Evolutionary conservation across 2,888 invertebrate species (phyloP), one percentile per base, ranked within the genome.

Genomic region (Phengaris alcon): DNA sequence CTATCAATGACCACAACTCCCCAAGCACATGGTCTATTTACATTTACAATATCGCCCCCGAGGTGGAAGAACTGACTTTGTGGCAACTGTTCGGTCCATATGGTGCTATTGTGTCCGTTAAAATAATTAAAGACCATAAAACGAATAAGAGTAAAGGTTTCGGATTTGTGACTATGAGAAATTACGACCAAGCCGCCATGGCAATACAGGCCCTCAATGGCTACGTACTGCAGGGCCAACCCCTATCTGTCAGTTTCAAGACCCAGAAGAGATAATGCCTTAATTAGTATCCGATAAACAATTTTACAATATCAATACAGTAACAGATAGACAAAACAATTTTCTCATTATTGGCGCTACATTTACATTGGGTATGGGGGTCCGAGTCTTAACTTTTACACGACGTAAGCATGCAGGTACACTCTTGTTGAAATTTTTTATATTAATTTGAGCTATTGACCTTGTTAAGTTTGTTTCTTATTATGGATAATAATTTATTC

Each of bases 401-500:
- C 86, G 85, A 83, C 84, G 81, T 85, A 84, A 84, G 76, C 78
- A 78, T 88, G 87, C 88, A 88, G 89, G 87, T 86, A 85, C 85
- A 90, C 88, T 89, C 86, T 91, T 91, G 91, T 92, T 92, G 83
- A 90, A 91, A 90, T 89, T 90, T 72, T 90, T 91, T 92, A 87
- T 90, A 91, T 93, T 93, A 89, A 88, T 92, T 93, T 93, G 92
- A 92, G 92, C 93, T 93, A 90, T 92, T 89, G 84, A 90, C 90
- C 92, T 93, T 93, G 93, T 93, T 93, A 93, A 93, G 93, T 93
- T 93, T 93, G 93, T 92, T 93, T 88, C 86, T 87, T 88, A 87
- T 88, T 93, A 90, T 89, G 91, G 90, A 91, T 93, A 93, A 93
- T 93, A 91, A 93, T 93, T 93, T 93, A 93, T 93, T 93, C 92